A percentile compares a stretch with the other conserved stretches of the same genome.
Evolutionary conservation across 1,140 invertebrate species (phyloP).

Genomic region (Calliopsis andreniformis): DNA sequence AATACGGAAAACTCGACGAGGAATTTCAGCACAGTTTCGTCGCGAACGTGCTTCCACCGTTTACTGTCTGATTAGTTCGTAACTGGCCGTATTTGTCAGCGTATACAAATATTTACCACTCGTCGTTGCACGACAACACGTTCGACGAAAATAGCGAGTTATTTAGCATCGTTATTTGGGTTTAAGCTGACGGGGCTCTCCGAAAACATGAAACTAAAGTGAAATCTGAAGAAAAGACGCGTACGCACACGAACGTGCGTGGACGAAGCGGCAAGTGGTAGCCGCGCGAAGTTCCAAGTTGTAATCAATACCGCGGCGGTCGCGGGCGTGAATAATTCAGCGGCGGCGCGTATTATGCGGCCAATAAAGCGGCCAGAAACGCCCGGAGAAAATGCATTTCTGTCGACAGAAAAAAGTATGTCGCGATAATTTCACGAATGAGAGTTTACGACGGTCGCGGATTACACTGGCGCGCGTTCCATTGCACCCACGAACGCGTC

Average conservation of each 20-base stretch:
- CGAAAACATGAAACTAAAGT: background rate
- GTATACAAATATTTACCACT: too few species aligned
- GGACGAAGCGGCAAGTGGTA: background rate
- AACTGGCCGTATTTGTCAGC: too few species aligned
- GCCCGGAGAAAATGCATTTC: background rate
- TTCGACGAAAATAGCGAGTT: background rate
- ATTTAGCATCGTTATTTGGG: background rate
- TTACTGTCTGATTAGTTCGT: too few species aligned
- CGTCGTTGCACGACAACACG: background rate
- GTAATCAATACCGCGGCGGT: conserved; percentile 14
- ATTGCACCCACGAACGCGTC: background rate
- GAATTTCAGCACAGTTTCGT: too few species aligned
- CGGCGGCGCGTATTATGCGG: conserved; percentile 15
- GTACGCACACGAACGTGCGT: background rate
- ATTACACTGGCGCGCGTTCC: background rate
- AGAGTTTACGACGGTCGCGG: conserved; percentile 8
- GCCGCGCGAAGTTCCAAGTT: conserved; percentile 14
- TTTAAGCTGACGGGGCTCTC: background rate
- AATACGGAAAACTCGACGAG: too few species aligned
- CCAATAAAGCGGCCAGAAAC: conserved; percentile 16
- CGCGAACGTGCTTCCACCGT: too few species aligned
- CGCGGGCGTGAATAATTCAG: conserved; percentile 15
- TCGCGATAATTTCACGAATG: conserved; percentile 28
- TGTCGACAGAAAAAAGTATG: background rate
- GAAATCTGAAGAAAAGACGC: background rate